Evolutionary conservation across 2,797 vertebrate species (phyloP).

Genomic region (Artibeus lituratus): DNA sequence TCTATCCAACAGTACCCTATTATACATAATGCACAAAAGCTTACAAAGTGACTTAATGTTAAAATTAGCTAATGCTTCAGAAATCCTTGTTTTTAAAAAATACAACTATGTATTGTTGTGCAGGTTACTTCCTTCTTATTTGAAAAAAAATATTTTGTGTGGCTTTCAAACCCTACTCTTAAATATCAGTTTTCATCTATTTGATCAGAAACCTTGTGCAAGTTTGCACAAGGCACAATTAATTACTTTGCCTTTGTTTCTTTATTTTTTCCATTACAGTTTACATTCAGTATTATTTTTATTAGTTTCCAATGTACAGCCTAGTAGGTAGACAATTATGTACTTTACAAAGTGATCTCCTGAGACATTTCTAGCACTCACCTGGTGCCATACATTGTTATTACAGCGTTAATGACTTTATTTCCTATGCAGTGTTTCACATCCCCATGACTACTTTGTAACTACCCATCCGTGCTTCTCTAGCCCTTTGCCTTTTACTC

Average conservation of each 20-base stretch:
- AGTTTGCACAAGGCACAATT: background rate
- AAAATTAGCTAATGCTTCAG: background rate
- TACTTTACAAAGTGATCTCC: background rate
- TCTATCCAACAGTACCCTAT: background rate
- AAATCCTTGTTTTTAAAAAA: background rate
- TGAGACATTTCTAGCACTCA: background rate
- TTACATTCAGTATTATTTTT: background rate
- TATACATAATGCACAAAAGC: background rate
- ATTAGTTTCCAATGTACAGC: background rate
- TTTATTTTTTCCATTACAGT: background rate
- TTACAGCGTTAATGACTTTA: background rate
- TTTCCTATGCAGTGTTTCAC: background rate
- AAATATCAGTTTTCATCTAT: background rate
- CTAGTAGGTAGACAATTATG: background rate
- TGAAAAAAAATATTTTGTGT: constrained; percentile 31
- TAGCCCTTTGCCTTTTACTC: background rate
- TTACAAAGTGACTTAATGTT: background rate
- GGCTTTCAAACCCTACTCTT: background rate
- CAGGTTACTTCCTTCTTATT: background rate
- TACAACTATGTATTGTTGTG: background rate
- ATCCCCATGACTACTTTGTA: background rate
- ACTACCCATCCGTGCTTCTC: background rate
- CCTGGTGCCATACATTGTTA: background rate
- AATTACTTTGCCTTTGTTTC: background rate
- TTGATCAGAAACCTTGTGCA: background rate